Evolutionary conservation across 2,113 vertebrate species (phyloP), one percentile per base, ranked within the genome.

Genomic region (Lagopus leucura): DNA sequence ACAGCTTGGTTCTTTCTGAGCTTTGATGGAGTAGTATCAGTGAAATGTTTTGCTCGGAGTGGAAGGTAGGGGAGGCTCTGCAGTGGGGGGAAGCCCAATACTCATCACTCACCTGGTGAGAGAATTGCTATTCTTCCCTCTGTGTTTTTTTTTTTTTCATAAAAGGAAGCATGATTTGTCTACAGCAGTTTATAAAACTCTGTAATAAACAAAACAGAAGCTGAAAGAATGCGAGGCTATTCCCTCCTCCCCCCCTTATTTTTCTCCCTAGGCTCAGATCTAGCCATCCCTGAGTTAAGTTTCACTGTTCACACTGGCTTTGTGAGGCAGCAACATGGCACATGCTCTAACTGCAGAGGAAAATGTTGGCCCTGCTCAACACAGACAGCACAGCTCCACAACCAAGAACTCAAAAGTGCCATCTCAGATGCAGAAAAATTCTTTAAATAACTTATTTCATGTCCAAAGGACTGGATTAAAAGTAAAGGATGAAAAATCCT

Each of bases 381-480:
- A 55, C 17, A 15, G 57, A 43, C 60, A 64, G 17, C 1, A 1
- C 38, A 45, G 2, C 15, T 42, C 10, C 0, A 61, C 66, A 38
- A 0, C 11, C 66, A 34, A 61, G 38, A 63, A 2, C 34, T 8
- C 10, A 11, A 34, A 83, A 52, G 30, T 16, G 66, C 27, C 27
- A 45, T 40, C 71, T 65, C 52, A 45, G 52, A 10, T 20, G 10
- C 20, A 66, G 69, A 72, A 15, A 9, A 8, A 13, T 13, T 7
- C 43, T 71, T 50, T 47, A 81, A 78, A 50, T 90, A 71, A 61
- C 27, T 60, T 30, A n/a, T 81, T 78, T 73, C 24, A 11, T 20
- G 10, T 69, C 61, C 43, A 45, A 32, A 0, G 2, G 54, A 43
- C 40, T 5, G 0, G 30, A 73, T 60, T 82, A 65, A 40, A 78